Base-by-base conservation (phyloP, 2,888 invertebrate species). In the Eupsilia transversa region DNA sequence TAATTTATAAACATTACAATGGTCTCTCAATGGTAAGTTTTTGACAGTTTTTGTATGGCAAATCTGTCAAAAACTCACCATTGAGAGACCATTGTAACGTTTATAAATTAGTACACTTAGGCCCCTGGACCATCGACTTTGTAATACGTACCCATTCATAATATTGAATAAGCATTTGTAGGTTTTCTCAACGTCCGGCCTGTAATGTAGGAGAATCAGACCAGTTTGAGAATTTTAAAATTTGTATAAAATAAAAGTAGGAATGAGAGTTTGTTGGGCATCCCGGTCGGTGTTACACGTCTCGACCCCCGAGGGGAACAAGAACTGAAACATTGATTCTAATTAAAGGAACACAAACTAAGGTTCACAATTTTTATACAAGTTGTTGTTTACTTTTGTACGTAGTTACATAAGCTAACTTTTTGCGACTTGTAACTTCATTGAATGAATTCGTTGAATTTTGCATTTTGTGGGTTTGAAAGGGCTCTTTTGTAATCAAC, bases 281-380 rank as follows among this genome's bases (percentile, higher is more conserved):
- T 57, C 74, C 27, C 49, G 46, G 23, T 23, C 20, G 35, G 14
- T 14, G 33, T 35, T 27, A 38, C n/a, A n/a, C 43, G 30, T 4
- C 46, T 46, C 74, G 12, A 35, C 30, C 12, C 35, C 46, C 17
- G 30, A 38, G 27, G 35, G 66, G 30, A 27, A 52, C 75, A 5
- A 12, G 4, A n/a, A 67, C 30, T 54, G 12, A 23, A 46, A 77
- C 35, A 35, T 65, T 41, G 30, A 14, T 57, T 30, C n/a, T 64
- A 56, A 77, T 46, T 56, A 65, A 56, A 77, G 38, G 30, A n/a
- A 35, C 59, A 52, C 59, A 59, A 71, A 74, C 35, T 35, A 27
- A 49, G 6, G 59, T 59, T 54, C 3, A 27, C 41, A 72, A 30
- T 57, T 35, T 56, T 17, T 56, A 17, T 35, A 56, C 10, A 72